Percentiles rank a stretch among this genome's conserved stretches.
phyloP scores from a whole-genome alignment of 2,888 invertebrate genomes.

The Pristionchus exspectatus region DNA sequence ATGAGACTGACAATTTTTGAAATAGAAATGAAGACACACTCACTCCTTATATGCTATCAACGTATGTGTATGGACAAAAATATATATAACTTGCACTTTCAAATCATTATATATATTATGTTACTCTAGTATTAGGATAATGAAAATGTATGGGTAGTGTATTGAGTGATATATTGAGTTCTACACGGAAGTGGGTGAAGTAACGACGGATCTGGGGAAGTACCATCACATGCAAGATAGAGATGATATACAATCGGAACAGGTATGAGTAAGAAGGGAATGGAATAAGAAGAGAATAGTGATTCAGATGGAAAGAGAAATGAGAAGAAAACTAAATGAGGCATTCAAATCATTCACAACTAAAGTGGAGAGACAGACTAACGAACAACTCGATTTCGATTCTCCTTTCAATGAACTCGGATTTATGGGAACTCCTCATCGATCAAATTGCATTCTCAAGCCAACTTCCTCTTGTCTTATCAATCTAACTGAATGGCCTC shows the following conservation, averaged over 20 bases:
- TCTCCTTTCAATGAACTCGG: constrained; percentile 98
- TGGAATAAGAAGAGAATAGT: not conserved
- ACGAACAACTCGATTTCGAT: constrained; percentile 97
- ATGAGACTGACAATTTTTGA: too few species aligned
- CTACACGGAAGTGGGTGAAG: constrained; percentile 99
- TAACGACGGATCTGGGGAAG: constrained; percentile 98
- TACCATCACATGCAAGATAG: constrained; percentile 99
- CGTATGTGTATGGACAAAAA: too few species aligned
- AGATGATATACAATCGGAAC: constrained; percentile 98
- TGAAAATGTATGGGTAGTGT: not conserved
- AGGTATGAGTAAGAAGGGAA: constrained; percentile 81
- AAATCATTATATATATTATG: too few species aligned
- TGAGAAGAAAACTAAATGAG: constrained; percentile 95
- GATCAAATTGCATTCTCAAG: constrained; percentile 85
- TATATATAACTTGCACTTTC: too few species aligned
- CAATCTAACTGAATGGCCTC: constrained; percentile 98
- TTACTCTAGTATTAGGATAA: not conserved
- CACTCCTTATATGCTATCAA: too few species aligned
- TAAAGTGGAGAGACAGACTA: constrained; percentile 93
- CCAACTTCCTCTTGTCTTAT: constrained; percentile 98
- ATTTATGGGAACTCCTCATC: constrained; percentile 96
- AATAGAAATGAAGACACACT: too few species aligned
- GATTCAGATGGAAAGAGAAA: constrained; percentile 89
- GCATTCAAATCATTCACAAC: constrained; percentile 99
- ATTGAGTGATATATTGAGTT: constrained; percentile 84